phyloP scores from a whole-genome alignment of 1,140 invertebrate genomes.

The Pachyrhynchus sulphureomaculatus region DNA sequence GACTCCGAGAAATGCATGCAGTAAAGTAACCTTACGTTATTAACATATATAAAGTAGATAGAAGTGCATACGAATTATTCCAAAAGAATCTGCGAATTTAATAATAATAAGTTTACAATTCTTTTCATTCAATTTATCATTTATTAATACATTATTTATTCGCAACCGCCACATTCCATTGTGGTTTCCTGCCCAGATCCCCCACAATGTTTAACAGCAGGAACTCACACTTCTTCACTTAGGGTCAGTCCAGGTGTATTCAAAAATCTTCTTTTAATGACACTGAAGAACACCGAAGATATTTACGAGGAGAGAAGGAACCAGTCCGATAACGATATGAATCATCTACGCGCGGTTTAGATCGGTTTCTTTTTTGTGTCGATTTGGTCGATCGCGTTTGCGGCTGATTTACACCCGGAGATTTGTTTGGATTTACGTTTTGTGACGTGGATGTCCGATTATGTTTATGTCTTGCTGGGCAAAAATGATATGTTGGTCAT shows the following conservation, averaged over 20 bases:
- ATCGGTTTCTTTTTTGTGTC: slow-evolving; percentile 26
- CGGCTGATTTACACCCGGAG: slow-evolving; percentile 37
- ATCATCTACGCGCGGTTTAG: slow-evolving; percentile 4
- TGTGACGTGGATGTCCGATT: slow-evolving; percentile 32
- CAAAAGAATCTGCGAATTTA: too few species aligned
- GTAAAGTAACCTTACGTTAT: too few species aligned
- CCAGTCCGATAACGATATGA: slow-evolving; percentile 21
- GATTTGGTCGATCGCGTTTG: slow-evolving; percentile 20
- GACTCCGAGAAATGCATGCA: too few species aligned
- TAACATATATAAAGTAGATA: too few species aligned
- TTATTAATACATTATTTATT: slow-evolving; percentile 20
- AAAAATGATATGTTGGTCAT: slow-evolving; percentile 29
- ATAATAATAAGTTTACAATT: too few species aligned
- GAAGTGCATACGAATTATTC: too few species aligned
- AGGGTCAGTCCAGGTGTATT: slow-evolving; percentile 23
- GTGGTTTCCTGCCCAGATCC: slow-evolving; percentile 19
- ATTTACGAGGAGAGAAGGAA: slow-evolving; percentile 30
- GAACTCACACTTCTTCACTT: slow-evolving; percentile 32
- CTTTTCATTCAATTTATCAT: too few species aligned
- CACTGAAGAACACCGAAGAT: slow-evolving; percentile 3
- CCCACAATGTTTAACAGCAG: slow-evolving; percentile 26
- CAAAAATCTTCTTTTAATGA: slow-evolving; percentile 6
- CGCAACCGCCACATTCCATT: slow-evolving; percentile 27
- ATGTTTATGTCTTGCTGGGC: slow-evolving; percentile 34
- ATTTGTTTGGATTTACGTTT: slow-evolving; percentile 42